phyloP scores from a whole-genome alignment of 1,140 invertebrate species.

The Nomia melanderi region DNA sequence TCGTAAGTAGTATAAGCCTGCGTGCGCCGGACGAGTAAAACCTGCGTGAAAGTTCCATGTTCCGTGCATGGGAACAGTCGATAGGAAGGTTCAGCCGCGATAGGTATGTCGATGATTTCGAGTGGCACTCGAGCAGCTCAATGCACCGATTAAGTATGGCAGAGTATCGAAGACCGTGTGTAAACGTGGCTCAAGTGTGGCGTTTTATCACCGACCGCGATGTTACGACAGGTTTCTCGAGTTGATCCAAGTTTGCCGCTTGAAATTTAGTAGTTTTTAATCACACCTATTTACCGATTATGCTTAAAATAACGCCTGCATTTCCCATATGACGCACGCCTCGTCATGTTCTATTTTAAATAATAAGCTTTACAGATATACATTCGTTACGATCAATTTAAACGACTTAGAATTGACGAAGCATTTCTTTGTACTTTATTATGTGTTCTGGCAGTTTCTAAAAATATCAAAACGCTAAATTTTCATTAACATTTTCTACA shows the following conservation, averaged over 20 bases:
- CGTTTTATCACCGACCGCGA: constrained; percentile 23
- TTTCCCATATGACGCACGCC: no score
- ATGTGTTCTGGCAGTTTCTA: no score
- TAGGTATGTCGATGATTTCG: constrained; percentile 62
- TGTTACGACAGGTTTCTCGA: constrained; percentile 23
- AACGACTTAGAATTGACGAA: no score
- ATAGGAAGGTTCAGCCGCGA: constrained; percentile 44
- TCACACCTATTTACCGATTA: no score
- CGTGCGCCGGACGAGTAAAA: constrained; percentile 16
- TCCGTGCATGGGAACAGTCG: constrained; percentile 51
- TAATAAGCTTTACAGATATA: no score
- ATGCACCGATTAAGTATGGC: constrained; percentile 52
- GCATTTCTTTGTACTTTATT: no score
- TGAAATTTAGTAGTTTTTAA: background rate
- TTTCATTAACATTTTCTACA: no score
- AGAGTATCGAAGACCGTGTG: constrained; percentile 16
- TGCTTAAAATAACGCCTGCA: background rate
- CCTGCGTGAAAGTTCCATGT: constrained; percentile 18
- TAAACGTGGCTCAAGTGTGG: constrained; percentile 14
- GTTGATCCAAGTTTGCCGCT: background rate
- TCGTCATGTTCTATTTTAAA: no score
- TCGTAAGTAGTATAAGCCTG: constrained; percentile 23
- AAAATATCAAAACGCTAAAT: no score
- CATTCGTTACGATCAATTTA: no score
- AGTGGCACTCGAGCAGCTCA: constrained; percentile 64